Percentiles rank a stretch among this genome's conserved stretches.
These are phyloP conservation scores for Heliconius melpomene DNA, from an alignment of 1,140 invertebrate species.

Conservation along the genomic window DNA sequence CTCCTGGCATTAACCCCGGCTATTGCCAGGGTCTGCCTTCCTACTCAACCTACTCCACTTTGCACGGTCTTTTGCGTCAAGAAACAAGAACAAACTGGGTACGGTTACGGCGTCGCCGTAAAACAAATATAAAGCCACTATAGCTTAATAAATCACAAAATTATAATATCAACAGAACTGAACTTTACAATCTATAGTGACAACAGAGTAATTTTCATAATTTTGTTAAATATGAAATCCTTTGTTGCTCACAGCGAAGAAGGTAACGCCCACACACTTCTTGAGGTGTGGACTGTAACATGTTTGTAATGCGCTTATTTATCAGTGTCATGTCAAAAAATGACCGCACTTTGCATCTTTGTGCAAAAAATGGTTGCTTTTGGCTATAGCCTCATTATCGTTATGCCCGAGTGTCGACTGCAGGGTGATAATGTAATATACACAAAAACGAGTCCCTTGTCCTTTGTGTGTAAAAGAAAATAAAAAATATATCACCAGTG, in stretches of 20 bases:
- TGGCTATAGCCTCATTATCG: conserved; percentile 32
- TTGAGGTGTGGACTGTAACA: conserved; percentile 27
- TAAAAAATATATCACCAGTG: neutral
- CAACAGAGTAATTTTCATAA: neutral
- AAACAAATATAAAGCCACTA: neutral
- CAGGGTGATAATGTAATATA: neutral
- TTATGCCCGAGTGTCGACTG: conserved; percentile 7
- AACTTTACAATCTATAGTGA: neutral
- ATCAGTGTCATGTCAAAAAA: conserved; percentile 35
- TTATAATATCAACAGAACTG: neutral
- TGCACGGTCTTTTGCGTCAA: too few relatives aligned
- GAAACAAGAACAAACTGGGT: too few relatives aligned
- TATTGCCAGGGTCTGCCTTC: too few relatives aligned
- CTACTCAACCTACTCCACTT: too few relatives aligned
- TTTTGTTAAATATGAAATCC: neutral
- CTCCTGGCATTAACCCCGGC: too few relatives aligned
- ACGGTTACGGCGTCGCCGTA: too few relatives aligned
- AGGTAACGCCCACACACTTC: conserved; percentile 18
- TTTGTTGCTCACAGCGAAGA: neutral
- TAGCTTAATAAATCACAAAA: neutral
- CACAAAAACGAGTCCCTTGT: neutral
- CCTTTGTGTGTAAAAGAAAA: neutral
- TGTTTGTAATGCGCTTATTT: conserved; percentile 30
- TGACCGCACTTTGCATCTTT: conserved; percentile 17
- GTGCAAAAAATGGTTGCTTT: conserved; percentile 26